A percentile compares a stretch with the other conserved stretches of the same genome.
Evolutionary conservation across 2,797 vertebrate genomes (phyloP).

Genomic region (Brotogeris chrysoptera): DNA sequence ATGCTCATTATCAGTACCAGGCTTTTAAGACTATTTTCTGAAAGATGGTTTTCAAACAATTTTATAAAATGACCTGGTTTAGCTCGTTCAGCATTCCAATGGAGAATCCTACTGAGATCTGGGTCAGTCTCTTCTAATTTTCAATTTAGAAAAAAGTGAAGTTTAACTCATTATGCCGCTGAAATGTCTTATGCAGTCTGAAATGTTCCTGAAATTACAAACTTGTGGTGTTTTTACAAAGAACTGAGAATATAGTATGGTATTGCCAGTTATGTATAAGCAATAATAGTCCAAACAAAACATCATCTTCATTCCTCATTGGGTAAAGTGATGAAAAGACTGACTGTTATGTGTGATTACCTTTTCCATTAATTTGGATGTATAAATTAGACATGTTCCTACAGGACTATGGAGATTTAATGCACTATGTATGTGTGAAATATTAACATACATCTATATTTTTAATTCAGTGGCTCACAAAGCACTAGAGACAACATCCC

Average conservation of each 20-base stretch:
- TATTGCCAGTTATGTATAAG: slow-evolving; percentile 8
- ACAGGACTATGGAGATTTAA: background rate
- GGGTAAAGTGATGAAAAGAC: slow-evolving; percentile 39
- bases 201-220: background rate
- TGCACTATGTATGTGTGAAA: background rate
- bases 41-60: background rate
- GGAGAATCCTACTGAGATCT: background rate
- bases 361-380: slow-evolving; percentile 8
- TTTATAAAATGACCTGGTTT: background rate
- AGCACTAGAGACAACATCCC: background rate
- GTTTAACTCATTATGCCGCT: background rate
- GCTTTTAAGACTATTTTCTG: background rate
- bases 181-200: background rate
- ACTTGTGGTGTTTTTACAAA: background rate
- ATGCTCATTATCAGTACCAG: background rate
- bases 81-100: background rate
- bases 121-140: background rate
- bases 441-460: background rate
- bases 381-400: background rate
- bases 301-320: background rate
- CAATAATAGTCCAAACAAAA: slow-evolving; percentile 31
- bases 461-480: background rate
- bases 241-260: background rate
- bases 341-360: slow-evolving; percentile 5
- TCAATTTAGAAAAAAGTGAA: slow-evolving; percentile 1